A percentile compares a stretch with the other conserved stretches of the same genome.
Evolutionary conservation across 2,797 vertebrate species (phyloP).

Genomic region (Esox lucius): DNA sequence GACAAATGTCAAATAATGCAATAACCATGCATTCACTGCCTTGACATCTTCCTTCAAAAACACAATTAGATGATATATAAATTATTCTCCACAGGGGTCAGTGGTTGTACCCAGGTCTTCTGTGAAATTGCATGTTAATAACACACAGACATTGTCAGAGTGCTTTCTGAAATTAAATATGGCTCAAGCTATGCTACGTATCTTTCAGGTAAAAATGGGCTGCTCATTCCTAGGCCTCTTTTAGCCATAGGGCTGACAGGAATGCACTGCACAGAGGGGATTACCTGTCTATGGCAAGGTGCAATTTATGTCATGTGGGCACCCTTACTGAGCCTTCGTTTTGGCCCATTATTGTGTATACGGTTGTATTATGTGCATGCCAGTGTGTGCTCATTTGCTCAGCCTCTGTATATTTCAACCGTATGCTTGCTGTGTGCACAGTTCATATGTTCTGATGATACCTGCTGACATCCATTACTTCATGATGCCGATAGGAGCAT

Average conservation of each 20-base stretch:
- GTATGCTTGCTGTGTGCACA: neutral
- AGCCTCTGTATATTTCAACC: constrained; percentile 1
- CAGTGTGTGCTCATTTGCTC: neutral
- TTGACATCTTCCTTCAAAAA: constrained; percentile 7
- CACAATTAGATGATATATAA: constrained; percentile 11
- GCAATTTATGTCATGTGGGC: neutral
- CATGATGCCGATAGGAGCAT: neutral
- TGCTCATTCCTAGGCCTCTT: neutral
- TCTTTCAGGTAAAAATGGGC: neutral
- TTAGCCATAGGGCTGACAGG: neutral
- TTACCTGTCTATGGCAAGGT: neutral
- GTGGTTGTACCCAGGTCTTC: constrained; percentile 1
- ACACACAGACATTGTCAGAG: constrained; percentile 3
- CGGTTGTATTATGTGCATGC: neutral
- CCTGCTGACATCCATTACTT: neutral
- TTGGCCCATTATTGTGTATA: neutral
- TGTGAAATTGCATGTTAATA: constrained; percentile 5
- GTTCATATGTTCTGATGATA: neutral
- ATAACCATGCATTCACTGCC: constrained; percentile 1
- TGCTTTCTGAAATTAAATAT: constrained; percentile 4
- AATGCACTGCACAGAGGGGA: neutral
- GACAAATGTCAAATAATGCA: constrained; percentile 8
- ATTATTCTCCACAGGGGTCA: constrained; percentile 6
- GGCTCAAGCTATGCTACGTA: neutral
- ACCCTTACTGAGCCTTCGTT: neutral